Conservation (phyloP, 2,888 invertebrate species). For the Ceratothoa steindachneri region DNA sequence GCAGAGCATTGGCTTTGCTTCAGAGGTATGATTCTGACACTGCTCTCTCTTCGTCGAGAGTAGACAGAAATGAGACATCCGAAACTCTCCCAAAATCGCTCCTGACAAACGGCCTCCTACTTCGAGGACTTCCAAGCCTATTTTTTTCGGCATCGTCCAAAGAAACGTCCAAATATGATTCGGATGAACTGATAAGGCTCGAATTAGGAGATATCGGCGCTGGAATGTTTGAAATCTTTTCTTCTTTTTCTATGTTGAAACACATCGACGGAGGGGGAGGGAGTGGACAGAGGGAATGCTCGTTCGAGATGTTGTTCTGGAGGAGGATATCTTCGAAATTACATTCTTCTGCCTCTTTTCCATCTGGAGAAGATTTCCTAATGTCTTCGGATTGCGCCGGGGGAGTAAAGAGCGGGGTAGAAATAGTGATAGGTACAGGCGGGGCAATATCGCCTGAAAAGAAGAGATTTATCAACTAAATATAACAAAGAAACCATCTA, state of each 20-base stretch:
- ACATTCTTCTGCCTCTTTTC: constrained; percentile 25
- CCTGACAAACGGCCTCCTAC: constrained; percentile 40
- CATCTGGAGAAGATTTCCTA: constrained; percentile 11
- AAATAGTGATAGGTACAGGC: neutral
- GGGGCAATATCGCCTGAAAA: neutral
- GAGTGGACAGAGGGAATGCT: neutral
- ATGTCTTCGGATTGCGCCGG: neutral
- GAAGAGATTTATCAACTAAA: neutral
- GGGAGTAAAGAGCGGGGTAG: neutral
- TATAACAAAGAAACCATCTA: neutral
- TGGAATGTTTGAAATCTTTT: constrained; percentile 6
- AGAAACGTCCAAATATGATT: neutral
- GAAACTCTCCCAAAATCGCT: constrained; percentile 43
- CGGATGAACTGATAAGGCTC: neutral
- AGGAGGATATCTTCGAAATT: constrained; percentile 40
- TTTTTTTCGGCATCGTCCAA: neutral
- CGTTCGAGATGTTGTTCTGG: constrained; percentile 25
- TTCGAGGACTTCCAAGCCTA: constrained; percentile 35
- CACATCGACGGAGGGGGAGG: neutral
- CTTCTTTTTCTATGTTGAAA: neutral
- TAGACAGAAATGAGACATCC: constrained; percentile 41
- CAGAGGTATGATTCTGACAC: neutral
- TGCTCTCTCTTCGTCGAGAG: constrained; percentile 30
- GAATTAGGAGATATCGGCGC: neutral
- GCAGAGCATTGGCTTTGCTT: neutral